These are phyloP conservation scores for Cyprinella venusta DNA, from an alignment of 2,797 vertebrate species.

Conservation along the genomic window DNA sequence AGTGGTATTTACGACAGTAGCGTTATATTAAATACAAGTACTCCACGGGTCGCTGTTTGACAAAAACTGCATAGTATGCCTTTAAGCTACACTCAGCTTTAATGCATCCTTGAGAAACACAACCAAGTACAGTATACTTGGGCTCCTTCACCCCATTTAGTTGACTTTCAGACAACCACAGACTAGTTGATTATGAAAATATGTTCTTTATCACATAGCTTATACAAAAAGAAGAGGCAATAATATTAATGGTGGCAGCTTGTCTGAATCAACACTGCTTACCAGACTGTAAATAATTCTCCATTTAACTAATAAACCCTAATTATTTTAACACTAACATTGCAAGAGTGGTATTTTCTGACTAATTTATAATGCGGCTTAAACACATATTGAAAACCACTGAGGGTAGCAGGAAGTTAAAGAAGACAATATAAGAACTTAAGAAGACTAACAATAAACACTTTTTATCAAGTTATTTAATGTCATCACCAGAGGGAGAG, in stretches of 20 bases:
- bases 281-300: slow-evolving; percentile 10
- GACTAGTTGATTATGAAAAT: not conserved
- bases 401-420: not conserved
- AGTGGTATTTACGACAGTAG: too few relatives aligned
- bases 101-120: not conserved
- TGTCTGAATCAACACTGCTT: slow-evolving; percentile 11
- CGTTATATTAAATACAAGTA: too few relatives aligned
- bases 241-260: slow-evolving; percentile 4
- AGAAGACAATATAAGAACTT: not conserved
- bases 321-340: slow-evolving; percentile 25
- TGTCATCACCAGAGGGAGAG: not conserved
- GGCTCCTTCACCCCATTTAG: not conserved
- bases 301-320: slow-evolving; percentile 19
- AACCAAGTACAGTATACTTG: not conserved
- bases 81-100: not conserved
- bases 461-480: not conserved
- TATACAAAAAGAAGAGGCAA: not conserved
- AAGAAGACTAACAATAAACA: not conserved
- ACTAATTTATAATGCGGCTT: slow-evolving; percentile 1
- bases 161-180: not conserved
- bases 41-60: too few relatives aligned
- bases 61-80: too few relatives aligned
- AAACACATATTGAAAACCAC: not conserved
- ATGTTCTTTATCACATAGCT: not conserved
- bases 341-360: not conserved